A percentile compares a stretch with the other conserved stretches of the same genome.
These are phyloP conservation scores for Gorsachius magnificus DNA, from an alignment of 2,797 vertebrate genomes.

Conservation along the genomic window DNA sequence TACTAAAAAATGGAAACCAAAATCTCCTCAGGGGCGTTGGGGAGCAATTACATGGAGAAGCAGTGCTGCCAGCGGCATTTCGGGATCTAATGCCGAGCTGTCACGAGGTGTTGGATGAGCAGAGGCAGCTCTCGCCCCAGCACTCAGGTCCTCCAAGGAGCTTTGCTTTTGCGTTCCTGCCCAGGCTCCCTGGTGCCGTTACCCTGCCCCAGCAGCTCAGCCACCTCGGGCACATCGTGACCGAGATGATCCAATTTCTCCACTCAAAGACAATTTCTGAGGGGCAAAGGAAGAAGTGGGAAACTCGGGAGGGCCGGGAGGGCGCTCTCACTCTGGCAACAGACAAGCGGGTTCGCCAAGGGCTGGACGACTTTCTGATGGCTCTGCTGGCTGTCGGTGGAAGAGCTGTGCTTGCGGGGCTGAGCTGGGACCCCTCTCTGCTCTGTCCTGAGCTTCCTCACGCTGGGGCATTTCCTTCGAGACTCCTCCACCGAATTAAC, in stretches of 20 bases:
- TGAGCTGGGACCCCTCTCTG: not conserved
- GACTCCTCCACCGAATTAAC: not conserved
- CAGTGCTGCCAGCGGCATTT: not conserved
- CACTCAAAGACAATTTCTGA: not conserved
- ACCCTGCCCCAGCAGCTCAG: not conserved
- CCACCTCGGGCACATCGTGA: not conserved
- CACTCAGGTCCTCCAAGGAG: not conserved
- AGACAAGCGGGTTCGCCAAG: not conserved
- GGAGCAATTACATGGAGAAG: not conserved
- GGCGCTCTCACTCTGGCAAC: fast-evolving
- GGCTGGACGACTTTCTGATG: not conserved
- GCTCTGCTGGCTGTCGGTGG: not conserved
- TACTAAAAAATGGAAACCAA: not conserved
- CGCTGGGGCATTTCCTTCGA: not conserved
- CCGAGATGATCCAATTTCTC: not conserved
- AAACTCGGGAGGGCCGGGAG: not conserved
- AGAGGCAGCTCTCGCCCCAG: not conserved
- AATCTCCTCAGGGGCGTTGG: not conserved
- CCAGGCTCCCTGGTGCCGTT: not conserved
- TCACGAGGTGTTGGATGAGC: not conserved
- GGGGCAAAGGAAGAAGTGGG: not conserved
- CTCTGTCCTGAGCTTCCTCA: not conserved
- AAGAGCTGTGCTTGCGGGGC: not conserved
- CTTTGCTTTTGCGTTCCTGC: not conserved
- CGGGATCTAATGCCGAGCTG: not conserved